Base-by-base conservation (phyloP, 2,113 vertebrate species). In the Piliocolobus tephrosceles region DNA sequence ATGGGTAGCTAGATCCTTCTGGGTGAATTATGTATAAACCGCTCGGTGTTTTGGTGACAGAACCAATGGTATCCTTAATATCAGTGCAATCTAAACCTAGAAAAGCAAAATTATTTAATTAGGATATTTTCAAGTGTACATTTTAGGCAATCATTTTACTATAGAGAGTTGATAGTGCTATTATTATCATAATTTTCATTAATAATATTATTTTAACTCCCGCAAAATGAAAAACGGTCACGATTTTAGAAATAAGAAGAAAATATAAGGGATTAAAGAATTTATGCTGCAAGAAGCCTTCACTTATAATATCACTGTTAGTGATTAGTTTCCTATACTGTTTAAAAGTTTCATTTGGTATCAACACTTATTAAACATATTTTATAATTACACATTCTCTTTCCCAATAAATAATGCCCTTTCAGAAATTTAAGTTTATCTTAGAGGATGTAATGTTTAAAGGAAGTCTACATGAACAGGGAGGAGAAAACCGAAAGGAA, bases 1-100 rank as follows among this genome's bases (percentile, higher is more conserved):
- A 99, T 72, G 99, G 98, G 76, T 99, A 98, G 97, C 99, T 99
- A n/a, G 99, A 99, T 75, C 99, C 99, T 98, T 99, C 99, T 80
- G 99, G 99, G 73, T 99, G 99, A 91, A 99, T 99, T 90, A 99
- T 99, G 86, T 99, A 99, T 94, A 99, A 99, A n/a, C 99, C 99
- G 97, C 99, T 99, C 91, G 99, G 99, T 97, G 99, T 99, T 99
- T 99, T 99, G 95, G 99, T 99, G 96, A 99, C 99, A 12, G 98
- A 99, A 90, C 99, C 94, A 86, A 99, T 96, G 0, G 97, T 99
- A 64, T 99, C 99, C 98, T 99, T 99, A 97, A 99, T 99, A 98
- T 99, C 99, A 90, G 99, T 99, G 98, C 99, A 99, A 97, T 99
- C 99, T 97, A 99, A 98, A 61, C 99, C 99, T 99, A 87, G 73